Base-by-base conservation (phyloP, 2,888 invertebrate genomes). In the Luperina testacea region DNA sequence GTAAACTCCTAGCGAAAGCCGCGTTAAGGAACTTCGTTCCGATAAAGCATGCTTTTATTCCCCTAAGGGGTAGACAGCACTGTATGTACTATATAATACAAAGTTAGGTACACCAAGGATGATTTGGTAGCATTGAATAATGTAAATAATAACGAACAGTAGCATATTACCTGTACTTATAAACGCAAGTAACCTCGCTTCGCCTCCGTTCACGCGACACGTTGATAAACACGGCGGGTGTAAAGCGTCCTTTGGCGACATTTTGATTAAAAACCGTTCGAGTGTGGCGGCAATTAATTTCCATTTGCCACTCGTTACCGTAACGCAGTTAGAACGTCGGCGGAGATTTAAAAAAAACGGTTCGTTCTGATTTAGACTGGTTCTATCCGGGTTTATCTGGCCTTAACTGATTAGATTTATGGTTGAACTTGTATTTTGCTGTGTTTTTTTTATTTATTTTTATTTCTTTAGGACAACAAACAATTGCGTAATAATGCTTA, bases 221-320 rank as follows among this genome's bases (percentile, higher is more conserved):
- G 38, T 24, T 71, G 15, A 45, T 71, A 74, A 65, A 64, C 77
- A 42, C 32, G 42, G 53, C 32, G 48, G 59, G 73, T 67, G 57
- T 48, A 68, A 65, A 70, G 32, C 45, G 45, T 63, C 42, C 70
- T 59, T 63, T 32, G 24, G 64, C 45, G 38, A 82, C 48, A 51
- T 81, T 85, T 69, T 72, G 17, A 32, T 32, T 63, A 57, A 75
- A 81, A 85, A 67, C 72, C 75, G 63, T 75, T 81, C 77, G 65
- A 85, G 79, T 80, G 78, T 72, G 74, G 63, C 73, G 70, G 48
- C 86, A 80, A 85, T 85, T 84, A 86, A 77, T 88, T 86, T 79
- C 77, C 77, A 88, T 88, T 84, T 86, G 74, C 74, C 59, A 71
- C 75, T 80, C 78, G 69, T 85, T 81, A 73, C 76, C 61, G 70